Evolutionary conservation across 2,797 vertebrate species (phyloP), one percentile per base, ranked within the genome.

Genomic region (Stomatorhinus walkeri): DNA sequence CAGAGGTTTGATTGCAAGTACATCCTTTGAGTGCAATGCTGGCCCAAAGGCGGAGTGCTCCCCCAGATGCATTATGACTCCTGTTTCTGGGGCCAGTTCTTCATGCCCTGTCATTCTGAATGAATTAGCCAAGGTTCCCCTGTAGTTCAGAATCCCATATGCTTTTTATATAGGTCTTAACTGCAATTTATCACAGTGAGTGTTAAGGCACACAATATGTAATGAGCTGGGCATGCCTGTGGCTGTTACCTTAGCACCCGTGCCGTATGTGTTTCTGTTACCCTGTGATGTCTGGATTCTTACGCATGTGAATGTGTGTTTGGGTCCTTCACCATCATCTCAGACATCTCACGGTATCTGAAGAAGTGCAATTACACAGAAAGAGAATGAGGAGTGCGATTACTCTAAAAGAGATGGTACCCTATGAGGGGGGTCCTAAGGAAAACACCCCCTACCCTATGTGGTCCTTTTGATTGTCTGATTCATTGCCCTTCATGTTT

Each of bases 61-160:
- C 8, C 48, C 48, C 48, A 48, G 48, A 48, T 48, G 48, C 48
- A 48, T 48, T 48, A 48, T 48, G 48, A 48, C 1, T 48, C 48
- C 48, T 8, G 8, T 48, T 48, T 76, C 49, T 56, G 22, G 59
- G 88, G 88, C 51, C 84, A 89, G 24, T n/a, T 10, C 54, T 90
- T 91, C 88, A 91, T 92, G 90, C 40, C 32, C 59, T 56, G 59
- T 64, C 87, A 72, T 90, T 91, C 88, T 88, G 46, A 81, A 91
- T 91, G 89, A 90, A 89, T 88, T 90, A 88, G 54, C 88, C 49
- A 61, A 89, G 90, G 56, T 91, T 90, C 89, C 64, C 51, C 52
- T 88, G 32, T 83, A 79, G 24, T 19, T 87, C 28, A 24, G 19
- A 59, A 52, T 19, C 51, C 1, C 28, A 28, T 14, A 12, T 76